A percentile compares a stretch with the other conserved stretches of the same genome.
Evolutionary conservation across 2,888 invertebrate genomes (phyloP).

Genomic region (Meganola albula): DNA sequence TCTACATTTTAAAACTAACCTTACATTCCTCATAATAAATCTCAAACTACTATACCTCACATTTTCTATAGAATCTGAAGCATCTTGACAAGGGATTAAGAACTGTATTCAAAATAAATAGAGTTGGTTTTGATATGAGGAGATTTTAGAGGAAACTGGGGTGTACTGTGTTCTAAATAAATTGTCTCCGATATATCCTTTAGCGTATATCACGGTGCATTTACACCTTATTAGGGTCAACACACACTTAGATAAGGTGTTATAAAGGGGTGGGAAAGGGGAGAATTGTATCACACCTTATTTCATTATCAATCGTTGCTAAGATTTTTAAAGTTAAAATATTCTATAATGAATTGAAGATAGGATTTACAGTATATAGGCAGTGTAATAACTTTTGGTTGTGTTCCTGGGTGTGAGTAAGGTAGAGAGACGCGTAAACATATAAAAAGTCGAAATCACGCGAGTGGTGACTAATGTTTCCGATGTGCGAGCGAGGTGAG

Average conservation of each 20-base stretch:
- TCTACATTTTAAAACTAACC: conserved; percentile 4
- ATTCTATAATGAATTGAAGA: no score
- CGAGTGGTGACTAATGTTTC: no score
- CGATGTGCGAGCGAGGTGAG: no score
- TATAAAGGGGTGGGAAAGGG: neutral
- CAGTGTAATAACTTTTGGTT: no score
- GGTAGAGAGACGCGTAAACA: no score
- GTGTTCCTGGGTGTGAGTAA: no score
- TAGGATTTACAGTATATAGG: no score
- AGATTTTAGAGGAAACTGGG: neutral
- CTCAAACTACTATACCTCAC: conserved; percentile 29
- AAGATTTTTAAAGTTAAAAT: no score
- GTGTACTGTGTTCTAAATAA: conserved; percentile 45
- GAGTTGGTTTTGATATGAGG: conserved; percentile 21
- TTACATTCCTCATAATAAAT: conserved; percentile 6
- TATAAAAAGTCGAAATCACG: no score
- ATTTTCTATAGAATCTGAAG: conserved; percentile 16
- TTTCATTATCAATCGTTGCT: no score
- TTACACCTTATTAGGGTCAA: conserved; percentile 50
- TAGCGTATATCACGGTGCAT: conserved; percentile 61
- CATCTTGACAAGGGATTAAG: conserved; percentile 2
- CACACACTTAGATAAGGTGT: conserved; percentile 32
- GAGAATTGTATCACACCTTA: no score
- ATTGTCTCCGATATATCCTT: conserved; percentile 63
- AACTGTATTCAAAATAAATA: conserved; percentile 1